Evolutionary conservation across 2,113 vertebrate genomes (phyloP), one percentile per base, ranked within the genome.

Genomic region (Tonatia bakeri): DNA sequence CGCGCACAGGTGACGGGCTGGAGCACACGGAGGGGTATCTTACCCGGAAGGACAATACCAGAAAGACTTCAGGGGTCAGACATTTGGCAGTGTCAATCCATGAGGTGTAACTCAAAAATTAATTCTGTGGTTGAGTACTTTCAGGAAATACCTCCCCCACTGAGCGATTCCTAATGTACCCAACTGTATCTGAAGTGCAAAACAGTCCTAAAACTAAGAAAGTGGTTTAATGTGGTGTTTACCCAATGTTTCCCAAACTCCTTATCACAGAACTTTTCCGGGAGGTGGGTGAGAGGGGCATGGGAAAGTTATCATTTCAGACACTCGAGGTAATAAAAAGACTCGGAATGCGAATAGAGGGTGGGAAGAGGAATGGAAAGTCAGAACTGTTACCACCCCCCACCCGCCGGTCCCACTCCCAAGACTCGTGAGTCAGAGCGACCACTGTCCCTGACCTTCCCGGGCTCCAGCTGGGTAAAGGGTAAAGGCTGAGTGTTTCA

Each of bases 1-100:
- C 3, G 12, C 1, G 28, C 40, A 14, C 9, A 36, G 72, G 14
- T 1, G 20, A 40, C 0, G 36, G 50, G 15, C 22, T 1, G 15
- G 43, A 54, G 15, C 43, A 16, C 4, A 10, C 5, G 6, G 38
- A 40, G 76, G 15, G 28, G 19, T 0, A 8, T 45, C 61, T 83
- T 4, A 67, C 20, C 12, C 1, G 47, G 47, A 54, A 38, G 54
- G n/a, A 69, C 12, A 47, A 33, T 6, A 33, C 3, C 3, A 77
- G 61, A 36, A 94, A 26, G 72, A 16, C 31, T 2, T 47, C 17
- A 7, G 47, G 59, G 52, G 40, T 59, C 10, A 43, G 38, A 36
- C 10, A n/a, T 56, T 3, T 0, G 52, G 20, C n/a, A 28, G 52
- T 4, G 28, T 16, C 9, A 1, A 56, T 24, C 52, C 45, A 85